Evolutionary conservation across 2,113 vertebrate genomes (phyloP).

Genomic region (Zosterops borbonicus): DNA sequence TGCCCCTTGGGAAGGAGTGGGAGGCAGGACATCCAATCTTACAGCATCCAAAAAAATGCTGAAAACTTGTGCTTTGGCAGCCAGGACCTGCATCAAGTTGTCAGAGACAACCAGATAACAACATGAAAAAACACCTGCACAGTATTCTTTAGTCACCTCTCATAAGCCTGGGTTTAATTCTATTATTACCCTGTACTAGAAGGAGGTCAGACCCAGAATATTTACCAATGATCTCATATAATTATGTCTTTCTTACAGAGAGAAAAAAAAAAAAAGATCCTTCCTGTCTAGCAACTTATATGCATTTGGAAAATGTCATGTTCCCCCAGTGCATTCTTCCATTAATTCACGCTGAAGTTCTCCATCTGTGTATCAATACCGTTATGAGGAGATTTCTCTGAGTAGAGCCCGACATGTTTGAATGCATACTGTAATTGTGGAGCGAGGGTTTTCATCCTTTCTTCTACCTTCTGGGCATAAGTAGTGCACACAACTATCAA

Average conservation of each 20-base stretch:
- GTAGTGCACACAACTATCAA: background rate
- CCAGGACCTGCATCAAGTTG: background rate
- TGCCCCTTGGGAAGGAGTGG: accelerated
- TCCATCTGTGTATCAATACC: background rate
- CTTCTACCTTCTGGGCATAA: background rate
- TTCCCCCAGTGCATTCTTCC: background rate
- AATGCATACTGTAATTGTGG: background rate
- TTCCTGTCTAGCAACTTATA: background rate
- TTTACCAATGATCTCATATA: background rate
- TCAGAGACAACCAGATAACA: background rate
- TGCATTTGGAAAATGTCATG: background rate
- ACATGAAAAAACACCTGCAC: background rate
- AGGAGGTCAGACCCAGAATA: background rate
- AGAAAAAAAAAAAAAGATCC: background rate
- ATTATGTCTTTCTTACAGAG: background rate
- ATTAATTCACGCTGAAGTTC: background rate
- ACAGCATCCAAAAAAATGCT: background rate
- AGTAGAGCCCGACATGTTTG: background rate
- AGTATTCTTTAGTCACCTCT: background rate
- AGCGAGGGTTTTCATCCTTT: background rate
- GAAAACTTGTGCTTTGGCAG: background rate
- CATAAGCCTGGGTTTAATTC: background rate
- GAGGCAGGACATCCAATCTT: background rate
- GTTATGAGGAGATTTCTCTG: background rate
- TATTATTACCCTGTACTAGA: background rate